These are phyloP conservation scores for Sthenelais limicola DNA, from an alignment of 2,888 invertebrate species.

Conservation along the genomic window DNA sequence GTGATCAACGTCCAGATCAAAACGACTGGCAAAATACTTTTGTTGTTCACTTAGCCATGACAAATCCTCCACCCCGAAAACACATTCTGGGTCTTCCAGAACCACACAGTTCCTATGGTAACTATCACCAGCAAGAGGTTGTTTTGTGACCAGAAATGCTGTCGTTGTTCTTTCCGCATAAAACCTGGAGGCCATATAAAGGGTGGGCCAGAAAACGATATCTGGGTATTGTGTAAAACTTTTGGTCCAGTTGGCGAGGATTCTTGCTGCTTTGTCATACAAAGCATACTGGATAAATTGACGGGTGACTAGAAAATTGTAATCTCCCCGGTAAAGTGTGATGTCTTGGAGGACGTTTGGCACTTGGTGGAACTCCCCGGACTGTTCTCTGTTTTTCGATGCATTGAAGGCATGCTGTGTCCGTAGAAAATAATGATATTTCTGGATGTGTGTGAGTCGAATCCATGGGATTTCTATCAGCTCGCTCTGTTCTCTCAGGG, in stretches of 20 bases:
- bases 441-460: too few species aligned
- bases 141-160: constrained; percentile 5
- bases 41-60: neutral
- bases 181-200: neutral
- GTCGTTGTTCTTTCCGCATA: neutral
- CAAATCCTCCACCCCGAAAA: constrained; percentile 26
- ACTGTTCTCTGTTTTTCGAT: too few species aligned
- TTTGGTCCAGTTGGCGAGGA: neutral
- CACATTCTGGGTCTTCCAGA: constrained; percentile 5
- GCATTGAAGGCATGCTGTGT: too few species aligned
- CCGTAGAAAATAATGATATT: too few species aligned
- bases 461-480: too few species aligned
- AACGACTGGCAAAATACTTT: constrained; percentile 6
- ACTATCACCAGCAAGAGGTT: neutral
- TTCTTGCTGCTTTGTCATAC: neutral
- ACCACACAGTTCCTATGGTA: constrained; percentile 19
- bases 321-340: constrained; percentile 22
- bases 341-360: neutral
- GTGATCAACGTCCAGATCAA: constrained; percentile 19
- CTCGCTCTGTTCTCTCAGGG: too few species aligned
- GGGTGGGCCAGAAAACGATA: constrained; percentile 25
- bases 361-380: neutral
- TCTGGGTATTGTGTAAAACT: neutral
- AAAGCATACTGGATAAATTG: constrained; percentile 1
- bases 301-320: neutral